Evolutionary conservation across 2,888 invertebrate species (phyloP), one percentile per base, ranked within the genome.

Genomic region (Myopa tessellatipennis): DNA sequence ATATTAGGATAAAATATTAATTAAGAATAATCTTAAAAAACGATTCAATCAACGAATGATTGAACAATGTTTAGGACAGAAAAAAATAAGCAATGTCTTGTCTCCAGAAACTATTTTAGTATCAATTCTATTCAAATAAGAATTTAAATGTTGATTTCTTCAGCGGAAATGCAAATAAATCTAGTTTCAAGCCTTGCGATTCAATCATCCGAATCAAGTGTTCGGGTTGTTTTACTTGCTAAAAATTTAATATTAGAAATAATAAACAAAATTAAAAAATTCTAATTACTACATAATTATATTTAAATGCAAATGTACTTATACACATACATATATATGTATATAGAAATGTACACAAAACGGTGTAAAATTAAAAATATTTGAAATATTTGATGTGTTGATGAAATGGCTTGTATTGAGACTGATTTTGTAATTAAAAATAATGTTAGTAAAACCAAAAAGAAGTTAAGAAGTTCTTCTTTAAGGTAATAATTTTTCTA

Each of bases 401-500:
- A 82, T 82, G 82, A 82, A 82, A 84, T 83, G 84, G 85, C 85
- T 85, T 86, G 85, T 84, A 85, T 85, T 85, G 85, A 86, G 86
- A 86, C 86, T 86, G 86, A 86, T 86, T 86, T 86, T 86, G 82
- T 85, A 85, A 85, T 80, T 81, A 79, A 80, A 76, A 78, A 16
- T 38, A 65, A 65, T 38, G 38, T 34, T 72, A 74, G 72, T 73
- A 81, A 79, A 79, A 61, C 63, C 69, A 74, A 26, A 75, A 77
- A 70, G 45, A 78, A 7, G 16, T 55, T 40, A 74, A 74, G 58
- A 61, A 60, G 5, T 55, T 55, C 55, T n/a, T 55, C 55, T 16
- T 26, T 26, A 2, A 26, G 26, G 26, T 26, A 26, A 26, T 26
- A 26, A 26, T 26, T 26, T 55, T 55, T 55, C 52, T 61, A 69